A percentile compares a stretch with the other conserved stretches of the same genome.
These are phyloP conservation scores for Nasonia giraulti DNA, from an alignment of 1,140 invertebrate genomes.

Conservation along the genomic window DNA sequence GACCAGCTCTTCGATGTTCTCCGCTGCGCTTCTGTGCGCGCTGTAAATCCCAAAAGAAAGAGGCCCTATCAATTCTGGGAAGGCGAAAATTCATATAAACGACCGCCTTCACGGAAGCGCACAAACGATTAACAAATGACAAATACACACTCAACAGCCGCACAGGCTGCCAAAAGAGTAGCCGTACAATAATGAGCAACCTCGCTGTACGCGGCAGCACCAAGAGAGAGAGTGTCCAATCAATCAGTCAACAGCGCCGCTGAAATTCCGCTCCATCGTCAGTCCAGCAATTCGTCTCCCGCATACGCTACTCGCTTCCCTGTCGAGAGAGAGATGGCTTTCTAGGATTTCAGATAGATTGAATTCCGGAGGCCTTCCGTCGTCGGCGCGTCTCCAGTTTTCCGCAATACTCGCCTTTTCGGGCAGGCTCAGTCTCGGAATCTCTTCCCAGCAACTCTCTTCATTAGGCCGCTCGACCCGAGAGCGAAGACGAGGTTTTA, in stretches of 20 bases:
- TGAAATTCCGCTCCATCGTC: background rate
- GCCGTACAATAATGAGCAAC: too few relatives aligned
- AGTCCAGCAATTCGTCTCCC: background rate
- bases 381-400: background rate
- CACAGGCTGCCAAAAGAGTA: too few relatives aligned
- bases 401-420: background rate
- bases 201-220: too few relatives aligned
- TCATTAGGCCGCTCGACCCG: background rate
- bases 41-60: too few relatives aligned
- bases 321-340: background rate
- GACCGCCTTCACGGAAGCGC: too few relatives aligned
- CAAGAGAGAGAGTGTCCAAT: too few relatives aligned
- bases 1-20: background rate
- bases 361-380: too few relatives aligned
- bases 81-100: too few relatives aligned
- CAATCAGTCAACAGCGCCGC: too few relatives aligned
- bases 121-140: too few relatives aligned
- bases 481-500: slow-evolving; percentile 12
- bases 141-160: too few relatives aligned
- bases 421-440: background rate
- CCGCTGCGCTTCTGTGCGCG: background rate
- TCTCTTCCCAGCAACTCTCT: background rate
- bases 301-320: background rate
- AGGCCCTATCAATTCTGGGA: too few relatives aligned
- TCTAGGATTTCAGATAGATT: slow-evolving; percentile 38